Evolutionary conservation across 1,140 invertebrate genomes (phyloP).

Genomic region (Aphaenogaster ashmeadi): DNA sequence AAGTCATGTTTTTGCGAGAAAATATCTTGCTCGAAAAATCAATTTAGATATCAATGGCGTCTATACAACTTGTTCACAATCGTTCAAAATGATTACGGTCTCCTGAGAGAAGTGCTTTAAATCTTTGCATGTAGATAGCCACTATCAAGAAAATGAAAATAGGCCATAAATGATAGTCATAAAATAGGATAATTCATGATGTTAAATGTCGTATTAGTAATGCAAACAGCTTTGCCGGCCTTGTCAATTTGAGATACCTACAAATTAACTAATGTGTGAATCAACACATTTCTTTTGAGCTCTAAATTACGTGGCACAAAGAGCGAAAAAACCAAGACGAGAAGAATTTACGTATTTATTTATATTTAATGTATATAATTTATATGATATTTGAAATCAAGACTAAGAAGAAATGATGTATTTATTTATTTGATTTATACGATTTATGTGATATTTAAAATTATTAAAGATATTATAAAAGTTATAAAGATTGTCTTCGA

Average conservation of each 20-base stretch:
- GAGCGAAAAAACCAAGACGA: not conserved
- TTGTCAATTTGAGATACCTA: not conserved
- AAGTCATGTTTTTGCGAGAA: not conserved
- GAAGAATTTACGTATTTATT: not conserved
- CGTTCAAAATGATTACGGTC: not conserved
- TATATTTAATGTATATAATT: not conserved
- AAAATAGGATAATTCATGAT: slow-evolving; percentile 24
- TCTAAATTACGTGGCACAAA: not conserved
- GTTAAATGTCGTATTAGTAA: not conserved
- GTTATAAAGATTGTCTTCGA: not conserved
- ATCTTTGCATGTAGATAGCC: not conserved
- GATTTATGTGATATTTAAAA: not conserved
- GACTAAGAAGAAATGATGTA: no score
- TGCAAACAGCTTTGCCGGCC: not conserved
- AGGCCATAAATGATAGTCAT: not conserved
- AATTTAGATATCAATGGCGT: not conserved
- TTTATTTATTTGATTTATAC: not conserved
- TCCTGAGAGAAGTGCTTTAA: not conserved
- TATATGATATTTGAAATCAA: not conserved
- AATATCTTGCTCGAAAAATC: not conserved
- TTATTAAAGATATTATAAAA: not conserved
- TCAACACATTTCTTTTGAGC: not conserved
- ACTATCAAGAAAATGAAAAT: slow-evolving; percentile 11
- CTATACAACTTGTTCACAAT: not conserved
- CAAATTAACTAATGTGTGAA: not conserved